Evolutionary conservation across 2,888 invertebrate species (phyloP).

Genomic region (Thecocarcelia acutangulata): DNA sequence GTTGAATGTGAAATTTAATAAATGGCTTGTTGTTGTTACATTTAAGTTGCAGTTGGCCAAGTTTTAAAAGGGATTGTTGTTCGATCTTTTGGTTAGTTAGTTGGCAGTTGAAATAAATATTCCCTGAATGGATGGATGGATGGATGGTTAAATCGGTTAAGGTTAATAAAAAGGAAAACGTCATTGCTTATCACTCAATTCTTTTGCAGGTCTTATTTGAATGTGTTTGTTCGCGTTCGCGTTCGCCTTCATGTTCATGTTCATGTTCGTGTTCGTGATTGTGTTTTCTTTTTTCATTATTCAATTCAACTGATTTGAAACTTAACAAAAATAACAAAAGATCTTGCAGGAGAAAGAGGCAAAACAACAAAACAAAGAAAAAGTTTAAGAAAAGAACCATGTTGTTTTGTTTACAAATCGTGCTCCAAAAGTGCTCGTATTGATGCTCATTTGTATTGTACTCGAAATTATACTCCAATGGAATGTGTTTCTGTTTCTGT

Average conservation of each 20-base stretch:
- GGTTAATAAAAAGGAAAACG: constrained; percentile 58
- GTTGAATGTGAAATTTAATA: neutral
- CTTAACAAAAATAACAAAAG: constrained; percentile 54
- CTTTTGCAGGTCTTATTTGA: constrained; percentile 8
- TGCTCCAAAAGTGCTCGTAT: constrained; percentile 65
- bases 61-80: constrained; percentile 12
- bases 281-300: constrained; percentile 39
- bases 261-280: constrained; percentile 7
- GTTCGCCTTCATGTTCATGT: constrained; percentile 33
- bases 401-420: constrained; percentile 69
- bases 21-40: constrained; percentile 49
- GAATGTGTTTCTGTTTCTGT: constrained; percentile 25
- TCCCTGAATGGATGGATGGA: constrained; percentile 10
- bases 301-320: constrained; percentile 57
- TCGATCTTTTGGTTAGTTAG: constrained; percentile 27
- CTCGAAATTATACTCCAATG: constrained; percentile 21
- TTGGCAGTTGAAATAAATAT: constrained; percentile 14
- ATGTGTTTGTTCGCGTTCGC: constrained; percentile 8
- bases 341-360: constrained; percentile 3
- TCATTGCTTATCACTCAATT: constrained; percentile 62
- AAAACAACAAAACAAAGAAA: constrained; percentile 14
- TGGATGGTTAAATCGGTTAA: constrained; percentile 12
- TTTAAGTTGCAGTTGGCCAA: constrained; percentile 45
- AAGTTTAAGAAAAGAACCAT: constrained; percentile 34
- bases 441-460: constrained; percentile 51